Evolutionary conservation across 2,888 invertebrate genomes (phyloP).

Genomic region (Incurvaria masculella): DNA sequence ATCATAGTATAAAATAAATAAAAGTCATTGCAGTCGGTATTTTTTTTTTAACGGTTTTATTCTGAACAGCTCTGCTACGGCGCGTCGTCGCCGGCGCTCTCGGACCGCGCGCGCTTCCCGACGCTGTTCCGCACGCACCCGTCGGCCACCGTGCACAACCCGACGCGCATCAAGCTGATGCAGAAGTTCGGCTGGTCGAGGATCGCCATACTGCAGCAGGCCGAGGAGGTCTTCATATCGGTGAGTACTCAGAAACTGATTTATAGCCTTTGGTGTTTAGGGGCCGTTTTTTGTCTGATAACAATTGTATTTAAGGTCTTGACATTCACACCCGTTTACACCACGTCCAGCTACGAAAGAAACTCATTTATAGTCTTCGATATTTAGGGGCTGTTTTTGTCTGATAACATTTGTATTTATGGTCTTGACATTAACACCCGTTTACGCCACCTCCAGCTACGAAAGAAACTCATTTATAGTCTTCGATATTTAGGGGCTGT

Average conservation of each 20-base stretch:
- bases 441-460: too few relatives aligned
- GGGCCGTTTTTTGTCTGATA: background rate
- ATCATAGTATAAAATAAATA: too few relatives aligned
- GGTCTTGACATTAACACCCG: too few relatives aligned
- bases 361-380: too few relatives aligned
- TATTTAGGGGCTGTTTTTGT: background rate
- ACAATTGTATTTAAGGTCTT: too few relatives aligned
- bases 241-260: too few relatives aligned
- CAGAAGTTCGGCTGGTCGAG: conserved; percentile 97
- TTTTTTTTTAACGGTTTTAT: conserved; percentile 20
- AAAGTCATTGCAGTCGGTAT: too few relatives aligned
- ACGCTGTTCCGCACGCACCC: conserved; percentile 99
- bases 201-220: conserved; percentile 96
- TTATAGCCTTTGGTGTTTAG: too few relatives aligned
- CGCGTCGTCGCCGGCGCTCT: conserved; percentile 96
- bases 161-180: conserved; percentile 93
- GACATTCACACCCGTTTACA: too few relatives aligned
- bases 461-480: too few relatives aligned
- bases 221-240: conserved; percentile 96
- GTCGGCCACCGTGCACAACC: conserved; percentile 98
- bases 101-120: conserved; percentile 94
- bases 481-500: too few relatives aligned
- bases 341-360: too few relatives aligned
- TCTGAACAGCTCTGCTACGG: conserved; percentile 98
- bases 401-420: background rate